These are phyloP conservation scores for Nothoprocta perdicaria DNA, from an alignment of 2,113 vertebrate genomes.

Conservation along the genomic window DNA sequence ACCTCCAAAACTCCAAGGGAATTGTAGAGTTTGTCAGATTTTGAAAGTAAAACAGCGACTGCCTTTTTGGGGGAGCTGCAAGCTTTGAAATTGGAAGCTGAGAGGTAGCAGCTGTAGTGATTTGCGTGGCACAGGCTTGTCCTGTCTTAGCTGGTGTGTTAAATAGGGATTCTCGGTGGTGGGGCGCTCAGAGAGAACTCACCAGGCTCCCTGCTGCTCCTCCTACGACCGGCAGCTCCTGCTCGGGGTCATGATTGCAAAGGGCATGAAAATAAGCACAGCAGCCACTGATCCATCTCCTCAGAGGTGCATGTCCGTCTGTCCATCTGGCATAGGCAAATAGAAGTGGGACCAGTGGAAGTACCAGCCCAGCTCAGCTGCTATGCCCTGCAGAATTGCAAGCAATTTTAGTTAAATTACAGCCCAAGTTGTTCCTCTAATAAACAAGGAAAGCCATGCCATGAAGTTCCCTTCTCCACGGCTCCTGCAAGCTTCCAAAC, in stretches of 20 bases:
- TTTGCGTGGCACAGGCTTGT: not conserved
- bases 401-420: constrained; percentile 6
- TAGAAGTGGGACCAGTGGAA: not conserved
- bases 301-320: not conserved
- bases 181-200: not conserved
- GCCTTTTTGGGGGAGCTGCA: constrained; percentile 52
- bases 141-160: fast-evolving
- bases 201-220: not conserved
- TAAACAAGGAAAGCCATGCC: not conserved
- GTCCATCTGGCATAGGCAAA: not conserved
- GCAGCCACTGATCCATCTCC: not conserved
- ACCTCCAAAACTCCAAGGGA: constrained; percentile 60
- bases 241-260: not conserved
- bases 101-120: constrained; percentile 49
- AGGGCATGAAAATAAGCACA: not conserved
- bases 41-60: constrained; percentile 56
- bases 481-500: not conserved
- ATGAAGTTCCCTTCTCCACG: not conserved
- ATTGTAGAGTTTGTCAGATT: constrained; percentile 21
- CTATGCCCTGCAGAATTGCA: not conserved
- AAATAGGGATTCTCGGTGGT: not conserved
- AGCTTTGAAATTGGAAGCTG: constrained; percentile 73
- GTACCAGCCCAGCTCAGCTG: not conserved
- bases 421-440: not conserved
- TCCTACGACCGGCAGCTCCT: not conserved